These are phyloP conservation scores for Halichondria panicea DNA, from an alignment of 37 sponge, comb jelly and placozoan species.

Conservation along the genomic window DNA sequence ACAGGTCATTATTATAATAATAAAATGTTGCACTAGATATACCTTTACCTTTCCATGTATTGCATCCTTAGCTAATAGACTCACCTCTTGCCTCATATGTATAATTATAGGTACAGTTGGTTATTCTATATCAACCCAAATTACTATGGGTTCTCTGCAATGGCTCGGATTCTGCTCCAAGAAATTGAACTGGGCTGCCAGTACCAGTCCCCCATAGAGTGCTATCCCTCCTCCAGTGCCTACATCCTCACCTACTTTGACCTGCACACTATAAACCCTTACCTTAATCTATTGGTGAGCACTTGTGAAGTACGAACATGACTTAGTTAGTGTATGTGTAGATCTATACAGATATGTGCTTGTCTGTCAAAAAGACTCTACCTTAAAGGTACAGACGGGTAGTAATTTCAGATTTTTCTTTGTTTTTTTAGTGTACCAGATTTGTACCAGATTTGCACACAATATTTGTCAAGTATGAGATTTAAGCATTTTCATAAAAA, in stretches of 20 bases:
- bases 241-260: slow-evolving; percentile 59
- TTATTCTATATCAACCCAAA: slow-evolving; percentile 80
- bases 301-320: slow-evolving; percentile 51
- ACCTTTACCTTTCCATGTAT: no score
- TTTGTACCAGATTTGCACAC: no score
- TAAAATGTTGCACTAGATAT: no score
- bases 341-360: background rate
- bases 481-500: no score
- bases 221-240: slow-evolving; percentile 47
- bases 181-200: slow-evolving; percentile 20
- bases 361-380: background rate
- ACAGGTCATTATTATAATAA: no score
- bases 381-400: no score
- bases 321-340: slow-evolving; percentile 3
- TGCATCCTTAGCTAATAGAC: no score
- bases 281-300: slow-evolving; percentile 56
- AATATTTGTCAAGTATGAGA: no score
- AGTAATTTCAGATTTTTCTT: no score
- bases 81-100: no score
- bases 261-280: slow-evolving; percentile 60
- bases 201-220: slow-evolving; percentile 64
- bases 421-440: no score
- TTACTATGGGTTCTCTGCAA: slow-evolving; percentile 77
- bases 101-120: slow-evolving; percentile 62
- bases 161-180: slow-evolving; percentile 25